These are phyloP conservation scores for Leptobrachium leishanense DNA, from an alignment of 2,113 vertebrate species.

Conservation along the genomic window DNA sequence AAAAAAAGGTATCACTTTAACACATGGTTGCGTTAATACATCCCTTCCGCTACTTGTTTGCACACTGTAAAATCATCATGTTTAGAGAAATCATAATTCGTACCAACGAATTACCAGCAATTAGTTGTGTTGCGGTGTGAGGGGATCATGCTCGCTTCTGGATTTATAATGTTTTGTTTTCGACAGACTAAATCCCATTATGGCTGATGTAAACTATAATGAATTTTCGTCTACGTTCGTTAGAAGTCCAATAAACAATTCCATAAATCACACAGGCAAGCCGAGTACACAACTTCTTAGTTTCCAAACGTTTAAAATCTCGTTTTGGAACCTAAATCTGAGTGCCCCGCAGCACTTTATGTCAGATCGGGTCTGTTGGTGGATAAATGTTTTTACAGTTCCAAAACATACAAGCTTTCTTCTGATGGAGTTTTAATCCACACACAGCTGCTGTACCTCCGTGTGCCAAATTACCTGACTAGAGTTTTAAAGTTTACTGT, in stretches of 20 bases:
- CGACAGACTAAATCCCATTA: not conserved
- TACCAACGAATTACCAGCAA: no score
- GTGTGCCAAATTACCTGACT: constrained; percentile 37
- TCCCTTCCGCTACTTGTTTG: no score
- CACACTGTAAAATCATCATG: no score
- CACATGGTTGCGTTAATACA: no score
- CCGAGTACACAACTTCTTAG: constrained; percentile 24
- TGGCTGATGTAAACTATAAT: not conserved
- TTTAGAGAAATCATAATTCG: no score
- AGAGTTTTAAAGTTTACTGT: constrained; percentile 27
- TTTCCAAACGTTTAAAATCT: constrained; percentile 8
- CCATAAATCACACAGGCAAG: not conserved
- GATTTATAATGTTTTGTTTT: not conserved
- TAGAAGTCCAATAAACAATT: constrained; percentile 4
- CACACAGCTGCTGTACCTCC: constrained; percentile 17
- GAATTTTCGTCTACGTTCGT: not conserved
- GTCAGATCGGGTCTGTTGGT: constrained; percentile 22
- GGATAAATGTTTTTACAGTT: constrained; percentile 29
- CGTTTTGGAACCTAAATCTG: constrained; percentile 28
- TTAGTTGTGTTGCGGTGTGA: no score
- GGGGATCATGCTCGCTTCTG: no score
- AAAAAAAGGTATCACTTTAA: no score
- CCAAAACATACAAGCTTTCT: constrained; percentile 18
- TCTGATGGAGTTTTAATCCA: constrained; percentile 28
- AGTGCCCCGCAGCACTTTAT: constrained; percentile 20